phyloP scores from a whole-genome alignment of 2,113 vertebrate species.

The Urocitellus parryii region DNA sequence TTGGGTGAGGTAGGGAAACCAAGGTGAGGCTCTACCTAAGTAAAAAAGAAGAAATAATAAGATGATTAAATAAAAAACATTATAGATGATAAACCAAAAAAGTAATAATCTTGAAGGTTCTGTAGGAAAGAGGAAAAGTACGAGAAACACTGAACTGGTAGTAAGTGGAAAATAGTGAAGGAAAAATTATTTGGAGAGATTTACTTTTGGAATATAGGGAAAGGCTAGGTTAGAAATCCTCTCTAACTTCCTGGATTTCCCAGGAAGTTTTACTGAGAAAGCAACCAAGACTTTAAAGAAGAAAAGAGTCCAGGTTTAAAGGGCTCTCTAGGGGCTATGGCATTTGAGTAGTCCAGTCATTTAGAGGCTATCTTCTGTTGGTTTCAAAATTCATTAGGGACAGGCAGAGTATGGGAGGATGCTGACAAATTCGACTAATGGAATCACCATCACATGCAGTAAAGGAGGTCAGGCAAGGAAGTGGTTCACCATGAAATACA shows the following conservation, averaged over 20 bases:
- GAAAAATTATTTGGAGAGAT: not conserved
- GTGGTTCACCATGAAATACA: conserved; percentile 65
- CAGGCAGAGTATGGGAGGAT: not conserved
- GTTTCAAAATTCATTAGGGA: conserved; percentile 41
- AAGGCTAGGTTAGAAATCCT: no score
- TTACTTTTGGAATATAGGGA: not conserved
- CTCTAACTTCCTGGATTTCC: not conserved
- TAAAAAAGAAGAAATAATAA: conserved; percentile 15
- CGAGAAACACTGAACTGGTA: not conserved
- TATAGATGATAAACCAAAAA: not conserved
- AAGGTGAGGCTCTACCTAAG: not conserved
- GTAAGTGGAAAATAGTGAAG: not conserved
- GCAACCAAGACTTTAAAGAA: not conserved
- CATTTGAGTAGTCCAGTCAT: not conserved
- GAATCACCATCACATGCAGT: not conserved
- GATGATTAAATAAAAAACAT: not conserved
- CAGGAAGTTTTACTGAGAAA: not conserved
- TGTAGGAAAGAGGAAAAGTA: not conserved
- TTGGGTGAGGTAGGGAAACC: not conserved
- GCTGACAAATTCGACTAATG: conserved; percentile 44
- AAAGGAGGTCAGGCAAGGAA: conserved; percentile 67
- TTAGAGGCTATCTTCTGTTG: not conserved
- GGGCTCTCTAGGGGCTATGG: not conserved
- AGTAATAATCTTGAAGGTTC: not conserved
- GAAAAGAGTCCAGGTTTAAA: not conserved